A percentile compares a stretch with the other conserved stretches of the same genome.
Evolutionary conservation across 2,888 invertebrate genomes (phyloP).

Genomic region (Leptinotarsa rubiginosa): DNA sequence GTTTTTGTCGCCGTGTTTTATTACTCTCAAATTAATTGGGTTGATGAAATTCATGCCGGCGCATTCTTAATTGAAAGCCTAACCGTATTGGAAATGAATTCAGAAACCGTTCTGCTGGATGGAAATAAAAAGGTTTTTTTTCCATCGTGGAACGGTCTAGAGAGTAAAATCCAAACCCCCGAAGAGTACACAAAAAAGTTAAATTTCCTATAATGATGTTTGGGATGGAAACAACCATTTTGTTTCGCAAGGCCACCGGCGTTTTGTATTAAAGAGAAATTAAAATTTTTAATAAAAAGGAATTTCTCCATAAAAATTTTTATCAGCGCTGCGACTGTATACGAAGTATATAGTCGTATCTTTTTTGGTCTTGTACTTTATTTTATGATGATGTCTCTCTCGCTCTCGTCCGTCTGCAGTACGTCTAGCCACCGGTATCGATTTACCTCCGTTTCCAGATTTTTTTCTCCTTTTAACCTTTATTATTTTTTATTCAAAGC

Average conservation of each 20-base stretch:
- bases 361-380: constrained; percentile 40
- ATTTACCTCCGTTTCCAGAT: constrained; percentile 50
- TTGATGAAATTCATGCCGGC: not conserved
- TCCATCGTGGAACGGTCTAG: not conserved
- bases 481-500: constrained; percentile 49
- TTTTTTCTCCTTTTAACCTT: constrained; percentile 42
- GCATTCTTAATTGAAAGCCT: not conserved
- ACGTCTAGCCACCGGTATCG: constrained; percentile 58
- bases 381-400: constrained; percentile 44
- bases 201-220: constrained; percentile 29
- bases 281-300: constrained; percentile 54
- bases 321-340: constrained; percentile 43
- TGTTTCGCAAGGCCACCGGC: constrained; percentile 10
- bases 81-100: not conserved
- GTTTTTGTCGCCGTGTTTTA: not conserved
- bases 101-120: not conserved
- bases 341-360: constrained; percentile 34
- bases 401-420: constrained; percentile 53
- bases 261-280: constrained; percentile 43
- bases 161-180: not conserved
- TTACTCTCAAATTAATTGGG: not conserved
- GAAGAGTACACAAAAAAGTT: not conserved
- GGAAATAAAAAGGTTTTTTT: not conserved
- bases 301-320: constrained; percentile 53
- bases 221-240: constrained; percentile 16